phyloP scores from a whole-genome alignment of 1,140 invertebrate species.

The Dendrolimus kikuchii region DNA sequence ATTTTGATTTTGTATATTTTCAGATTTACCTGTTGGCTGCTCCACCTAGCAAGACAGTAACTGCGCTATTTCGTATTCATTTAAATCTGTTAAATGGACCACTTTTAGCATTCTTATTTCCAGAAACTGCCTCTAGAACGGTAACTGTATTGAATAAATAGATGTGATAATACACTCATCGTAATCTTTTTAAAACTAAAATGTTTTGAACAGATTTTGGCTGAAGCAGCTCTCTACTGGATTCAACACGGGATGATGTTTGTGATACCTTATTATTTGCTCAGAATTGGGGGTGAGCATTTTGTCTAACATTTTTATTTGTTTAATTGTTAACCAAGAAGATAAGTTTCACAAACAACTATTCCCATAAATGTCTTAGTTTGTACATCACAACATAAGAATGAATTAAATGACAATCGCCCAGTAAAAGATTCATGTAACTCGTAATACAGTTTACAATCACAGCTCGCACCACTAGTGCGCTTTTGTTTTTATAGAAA shows the following conservation, averaged over 20 bases:
- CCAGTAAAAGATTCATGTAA: no score
- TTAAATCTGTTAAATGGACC: constrained; percentile 94
- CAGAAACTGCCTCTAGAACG: constrained; percentile 91
- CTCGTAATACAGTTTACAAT: no score
- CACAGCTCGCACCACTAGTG: no score
- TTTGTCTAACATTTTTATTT: not conserved
- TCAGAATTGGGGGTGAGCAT: constrained; percentile 85
- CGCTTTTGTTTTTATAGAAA: no score
- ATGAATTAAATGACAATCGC: no score
- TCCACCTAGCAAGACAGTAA: constrained; percentile 85
- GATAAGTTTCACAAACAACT: not conserved
- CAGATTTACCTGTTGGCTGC: constrained; percentile 92
- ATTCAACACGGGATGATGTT: constrained; percentile 95
- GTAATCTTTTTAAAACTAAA: not conserved
- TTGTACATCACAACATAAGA: no score
- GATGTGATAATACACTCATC: constrained; percentile 9
- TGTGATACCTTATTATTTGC: constrained; percentile 92
- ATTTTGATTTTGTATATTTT: constrained; percentile 34
- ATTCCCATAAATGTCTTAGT: not conserved
- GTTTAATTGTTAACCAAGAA: not conserved
- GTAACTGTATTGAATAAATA: constrained; percentile 73
- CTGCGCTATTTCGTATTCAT: constrained; percentile 89
- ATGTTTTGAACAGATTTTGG: constrained; percentile 78
- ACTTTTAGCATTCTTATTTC: constrained; percentile 90
- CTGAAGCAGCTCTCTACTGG: constrained; percentile 93